Conservation (phyloP, 2,113 vertebrate genomes). For the Heterocephalus glaber region DNA sequence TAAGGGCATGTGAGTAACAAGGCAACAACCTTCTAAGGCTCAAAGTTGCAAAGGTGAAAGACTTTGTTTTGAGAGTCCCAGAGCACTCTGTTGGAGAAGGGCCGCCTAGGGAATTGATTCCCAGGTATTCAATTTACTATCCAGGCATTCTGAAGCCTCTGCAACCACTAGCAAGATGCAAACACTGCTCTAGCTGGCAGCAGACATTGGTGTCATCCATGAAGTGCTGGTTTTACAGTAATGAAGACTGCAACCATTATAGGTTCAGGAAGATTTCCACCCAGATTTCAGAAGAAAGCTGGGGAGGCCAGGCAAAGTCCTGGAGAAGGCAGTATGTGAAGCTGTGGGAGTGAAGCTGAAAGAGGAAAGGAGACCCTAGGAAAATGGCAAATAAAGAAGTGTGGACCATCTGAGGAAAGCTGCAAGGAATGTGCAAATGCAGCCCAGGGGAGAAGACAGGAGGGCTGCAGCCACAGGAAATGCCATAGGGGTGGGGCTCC, state of each 20-base stretch:
- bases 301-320: background rate
- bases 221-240: background rate
- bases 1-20: too few species aligned
- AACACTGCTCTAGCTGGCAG: background rate
- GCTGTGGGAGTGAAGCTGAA: background rate
- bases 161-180: background rate
- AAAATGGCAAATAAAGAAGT: background rate
- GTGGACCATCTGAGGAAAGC: background rate
- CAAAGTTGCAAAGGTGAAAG: background rate
- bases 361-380: background rate
- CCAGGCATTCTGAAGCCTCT: background rate
- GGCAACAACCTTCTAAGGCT: too few species aligned
- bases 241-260: background rate
- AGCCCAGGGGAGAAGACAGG: background rate
- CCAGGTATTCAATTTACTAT: background rate
- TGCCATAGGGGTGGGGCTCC: background rate
- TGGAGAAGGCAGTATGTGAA: background rate
- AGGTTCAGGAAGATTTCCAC: background rate
- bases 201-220: background rate
- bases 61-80: background rate
- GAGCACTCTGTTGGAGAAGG: background rate
- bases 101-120: background rate
- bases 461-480: background rate
- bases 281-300: background rate
- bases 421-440: background rate